A percentile compares a stretch with the other conserved stretches of the same genome.
phyloP scores from a whole-genome alignment of 2,888 invertebrate genomes.

The Tribolium freemani region DNA sequence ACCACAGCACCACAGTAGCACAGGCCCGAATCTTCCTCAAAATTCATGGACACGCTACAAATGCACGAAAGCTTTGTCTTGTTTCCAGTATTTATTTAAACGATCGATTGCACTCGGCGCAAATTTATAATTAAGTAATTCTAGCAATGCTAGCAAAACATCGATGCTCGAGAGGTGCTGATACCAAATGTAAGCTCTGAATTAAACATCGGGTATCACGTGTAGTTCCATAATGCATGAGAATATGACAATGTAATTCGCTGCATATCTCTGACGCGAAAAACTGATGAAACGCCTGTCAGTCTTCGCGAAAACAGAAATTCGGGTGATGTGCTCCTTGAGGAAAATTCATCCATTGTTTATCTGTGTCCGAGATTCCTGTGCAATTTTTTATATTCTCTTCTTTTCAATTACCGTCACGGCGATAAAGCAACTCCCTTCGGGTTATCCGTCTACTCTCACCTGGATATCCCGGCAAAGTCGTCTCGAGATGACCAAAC shows the following conservation, averaged over 20 bases:
- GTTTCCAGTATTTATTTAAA: background rate
- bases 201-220: slow-evolving; percentile 38
- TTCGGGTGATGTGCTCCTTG: background rate
- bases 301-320: background rate
- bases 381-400: slow-evolving; percentile 4
- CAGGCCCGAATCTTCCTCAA: background rate
- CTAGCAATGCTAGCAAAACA: slow-evolving; percentile 5
- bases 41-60: background rate
- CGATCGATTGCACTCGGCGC: background rate
- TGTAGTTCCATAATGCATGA: slow-evolving; percentile 37
- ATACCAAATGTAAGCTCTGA: slow-evolving; percentile 32
- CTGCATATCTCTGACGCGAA: background rate
- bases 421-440: slow-evolving; percentile 21
- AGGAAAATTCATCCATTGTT: slow-evolving; percentile 1
- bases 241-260: slow-evolving; percentile 34
- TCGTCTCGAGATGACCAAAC: slow-evolving; percentile 20
- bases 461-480: slow-evolving; percentile 23
- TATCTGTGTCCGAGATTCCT: background rate
- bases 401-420: slow-evolving; percentile 34
- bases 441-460: slow-evolving; percentile 26
- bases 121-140: slow-evolving; percentile 23
- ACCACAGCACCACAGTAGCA: background rate
- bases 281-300: slow-evolving; percentile 19
- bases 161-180: slow-evolving; percentile 11
- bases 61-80: background rate